phyloP scores from a whole-genome alignment of 2,888 invertebrate genomes.

The Trissolcus brochymenae region DNA sequence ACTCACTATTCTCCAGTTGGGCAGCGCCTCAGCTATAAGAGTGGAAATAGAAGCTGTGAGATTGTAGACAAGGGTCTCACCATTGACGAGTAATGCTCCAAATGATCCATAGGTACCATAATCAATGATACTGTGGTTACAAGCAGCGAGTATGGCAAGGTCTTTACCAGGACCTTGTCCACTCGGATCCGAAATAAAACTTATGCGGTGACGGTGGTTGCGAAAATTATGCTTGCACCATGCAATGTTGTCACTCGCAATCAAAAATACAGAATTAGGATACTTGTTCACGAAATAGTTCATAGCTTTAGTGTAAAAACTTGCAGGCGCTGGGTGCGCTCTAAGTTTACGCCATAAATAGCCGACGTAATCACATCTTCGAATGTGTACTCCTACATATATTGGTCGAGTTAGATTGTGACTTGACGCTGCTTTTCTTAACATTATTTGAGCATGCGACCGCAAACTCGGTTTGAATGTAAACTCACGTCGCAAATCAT shows the following conservation, averaged over 20 bases:
- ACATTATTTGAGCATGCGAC: slow-evolving; percentile 76
- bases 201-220: slow-evolving; percentile 65
- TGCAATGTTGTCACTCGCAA: slow-evolving; percentile 75
- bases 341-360: slow-evolving; percentile 78
- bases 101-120: slow-evolving; percentile 76
- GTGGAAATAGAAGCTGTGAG: slow-evolving; percentile 73
- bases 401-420: slow-evolving; percentile 69
- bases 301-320: slow-evolving; percentile 74
- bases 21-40: slow-evolving; percentile 71
- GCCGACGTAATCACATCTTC: slow-evolving; percentile 79
- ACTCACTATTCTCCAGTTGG: slow-evolving; percentile 74
- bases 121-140: slow-evolving; percentile 77
- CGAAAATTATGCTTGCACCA: slow-evolving; percentile 75
- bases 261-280: slow-evolving; percentile 72
- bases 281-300: slow-evolving; percentile 73
- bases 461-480: slow-evolving; percentile 77
- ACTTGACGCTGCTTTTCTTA: slow-evolving; percentile 70
- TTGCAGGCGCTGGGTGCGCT: slow-evolving; percentile 72
- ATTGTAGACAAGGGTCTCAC: slow-evolving; percentile 75
- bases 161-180: slow-evolving; percentile 73
- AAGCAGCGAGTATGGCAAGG: slow-evolving; percentile 74
- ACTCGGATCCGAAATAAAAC: slow-evolving; percentile 70
- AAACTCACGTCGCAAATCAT: slow-evolving; percentile 79
- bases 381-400: slow-evolving; percentile 79
- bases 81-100: slow-evolving; percentile 74